Percentiles rank a stretch among this genome's conserved stretches.
Conservation (phyloP, 2,113 vertebrate species). For the Pyxicephalus adspersus region DNA sequence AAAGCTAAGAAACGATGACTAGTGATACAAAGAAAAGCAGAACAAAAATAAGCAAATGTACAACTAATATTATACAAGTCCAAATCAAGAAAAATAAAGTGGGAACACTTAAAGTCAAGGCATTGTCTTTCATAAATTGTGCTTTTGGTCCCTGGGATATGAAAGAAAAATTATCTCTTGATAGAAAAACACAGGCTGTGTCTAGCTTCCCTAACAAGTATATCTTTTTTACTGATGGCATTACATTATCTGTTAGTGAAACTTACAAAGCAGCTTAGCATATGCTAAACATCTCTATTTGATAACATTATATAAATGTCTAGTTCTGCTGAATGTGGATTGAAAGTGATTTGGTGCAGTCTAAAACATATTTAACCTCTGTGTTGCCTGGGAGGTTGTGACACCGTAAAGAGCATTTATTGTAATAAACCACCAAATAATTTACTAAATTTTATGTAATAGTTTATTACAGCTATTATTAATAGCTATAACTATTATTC, state of each 20-base stretch:
- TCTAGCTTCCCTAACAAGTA: slow-evolving; percentile 22
- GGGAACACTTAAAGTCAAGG: slow-evolving; percentile 24
- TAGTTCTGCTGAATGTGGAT: slow-evolving; percentile 25
- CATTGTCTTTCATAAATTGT: slow-evolving; percentile 50
- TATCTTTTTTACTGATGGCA: slow-evolving; percentile 31
- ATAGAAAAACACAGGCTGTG: slow-evolving; percentile 34
- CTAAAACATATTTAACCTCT: slow-evolving; percentile 3
- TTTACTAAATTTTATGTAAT: too few relatives aligned
- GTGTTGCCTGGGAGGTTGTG: neutral
- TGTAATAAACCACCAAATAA: too few relatives aligned
- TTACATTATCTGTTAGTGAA: slow-evolving; percentile 37
- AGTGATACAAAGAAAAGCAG: slow-evolving; percentile 38
- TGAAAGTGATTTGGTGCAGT: neutral
- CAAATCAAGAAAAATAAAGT: slow-evolving; percentile 39
- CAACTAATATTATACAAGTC: slow-evolving; percentile 34
- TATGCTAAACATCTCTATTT: slow-evolving; percentile 34
- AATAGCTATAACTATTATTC: too few relatives aligned
- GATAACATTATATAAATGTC: slow-evolving; percentile 16
- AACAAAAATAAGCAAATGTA: slow-evolving; percentile 48
- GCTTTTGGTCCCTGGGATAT: slow-evolving; percentile 33
- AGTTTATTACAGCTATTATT: too few relatives aligned
- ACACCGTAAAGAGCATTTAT: neutral
- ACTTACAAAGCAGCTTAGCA: slow-evolving; percentile 7
- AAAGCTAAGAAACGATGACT: slow-evolving; percentile 22
- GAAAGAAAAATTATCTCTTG: slow-evolving; percentile 45